Conservation (phyloP, 2,113 vertebrate genomes). For the Pseudonaja textilis region DNA sequence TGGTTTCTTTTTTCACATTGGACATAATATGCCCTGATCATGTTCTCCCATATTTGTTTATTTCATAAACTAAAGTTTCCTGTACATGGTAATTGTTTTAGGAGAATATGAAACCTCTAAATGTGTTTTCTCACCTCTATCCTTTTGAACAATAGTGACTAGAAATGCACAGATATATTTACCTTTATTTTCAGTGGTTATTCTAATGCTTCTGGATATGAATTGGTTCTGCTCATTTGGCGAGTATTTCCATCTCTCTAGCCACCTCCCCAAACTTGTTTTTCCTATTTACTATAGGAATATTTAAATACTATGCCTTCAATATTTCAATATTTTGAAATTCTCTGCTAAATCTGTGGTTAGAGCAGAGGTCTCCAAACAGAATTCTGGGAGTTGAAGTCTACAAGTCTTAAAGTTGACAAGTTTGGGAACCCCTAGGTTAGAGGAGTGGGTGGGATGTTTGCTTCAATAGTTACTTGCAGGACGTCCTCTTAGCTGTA, state of each 20-base stretch:
- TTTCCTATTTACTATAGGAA: not conserved
- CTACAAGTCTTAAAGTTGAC: too few relatives aligned
- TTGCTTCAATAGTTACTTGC: not conserved
- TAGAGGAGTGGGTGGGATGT: not conserved
- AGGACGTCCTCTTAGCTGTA: not conserved
- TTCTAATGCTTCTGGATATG: not conserved
- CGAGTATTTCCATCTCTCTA: not conserved
- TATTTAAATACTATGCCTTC: not conserved
- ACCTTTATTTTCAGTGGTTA: not conserved
- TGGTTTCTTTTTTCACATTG: not conserved
- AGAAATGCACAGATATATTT: not conserved
- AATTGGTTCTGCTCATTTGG: not conserved
- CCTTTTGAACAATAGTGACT: not conserved
- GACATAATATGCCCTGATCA: not conserved
- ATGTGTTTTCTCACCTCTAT: not conserved
- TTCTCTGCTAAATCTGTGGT: not conserved
- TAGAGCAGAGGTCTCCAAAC: not conserved
- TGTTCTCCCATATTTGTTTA: not conserved
- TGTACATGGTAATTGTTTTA: not conserved
- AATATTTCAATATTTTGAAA: not conserved
- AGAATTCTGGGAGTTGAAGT: too few relatives aligned
- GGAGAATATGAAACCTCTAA: not conserved
- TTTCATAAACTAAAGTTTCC: not conserved
- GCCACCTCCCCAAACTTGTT: not conserved
- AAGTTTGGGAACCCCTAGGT: too few relatives aligned